phyloP scores from a whole-genome alignment of 2,797 vertebrate species.

The Semotilus atromaculatus region DNA sequence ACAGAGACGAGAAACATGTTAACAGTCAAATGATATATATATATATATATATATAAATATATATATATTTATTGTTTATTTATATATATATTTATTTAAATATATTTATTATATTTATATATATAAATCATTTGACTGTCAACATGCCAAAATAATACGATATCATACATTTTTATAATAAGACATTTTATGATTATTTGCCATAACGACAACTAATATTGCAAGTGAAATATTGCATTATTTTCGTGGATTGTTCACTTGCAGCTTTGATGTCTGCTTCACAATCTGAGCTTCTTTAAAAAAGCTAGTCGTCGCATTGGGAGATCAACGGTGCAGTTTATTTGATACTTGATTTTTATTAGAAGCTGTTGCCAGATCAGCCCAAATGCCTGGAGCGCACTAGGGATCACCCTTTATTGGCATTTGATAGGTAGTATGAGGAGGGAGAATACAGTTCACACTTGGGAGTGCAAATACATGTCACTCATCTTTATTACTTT shows the following conservation, averaged over 20 bases:
- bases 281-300: not conserved
- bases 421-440: conserved; percentile 10
- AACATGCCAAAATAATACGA: too few relatives aligned
- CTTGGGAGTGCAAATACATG: conserved; percentile 29
- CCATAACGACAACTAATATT: not conserved
- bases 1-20: not conserved
- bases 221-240: not conserved
- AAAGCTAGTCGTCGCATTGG: not conserved
- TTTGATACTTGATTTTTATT: conserved; percentile 13
- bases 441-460: conserved; percentile 11
- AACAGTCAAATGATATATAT: too few relatives aligned
- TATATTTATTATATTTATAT: too few relatives aligned
- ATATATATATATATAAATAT: too few relatives aligned
- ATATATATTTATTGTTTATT: too few relatives aligned
- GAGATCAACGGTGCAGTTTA: not conserved
- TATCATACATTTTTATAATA: too few relatives aligned
- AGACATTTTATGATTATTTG: not conserved
- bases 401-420: conserved; percentile 17
- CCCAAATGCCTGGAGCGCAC: not conserved
- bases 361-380: conserved; percentile 13
- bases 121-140: too few relatives aligned
- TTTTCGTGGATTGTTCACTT: not conserved
- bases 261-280: not conserved
- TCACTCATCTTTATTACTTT: conserved; percentile 33
- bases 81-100: too few relatives aligned